Evolutionary conservation across 2,888 invertebrate species (phyloP).

Genomic region (Aphelenchoides bicaudatus): DNA sequence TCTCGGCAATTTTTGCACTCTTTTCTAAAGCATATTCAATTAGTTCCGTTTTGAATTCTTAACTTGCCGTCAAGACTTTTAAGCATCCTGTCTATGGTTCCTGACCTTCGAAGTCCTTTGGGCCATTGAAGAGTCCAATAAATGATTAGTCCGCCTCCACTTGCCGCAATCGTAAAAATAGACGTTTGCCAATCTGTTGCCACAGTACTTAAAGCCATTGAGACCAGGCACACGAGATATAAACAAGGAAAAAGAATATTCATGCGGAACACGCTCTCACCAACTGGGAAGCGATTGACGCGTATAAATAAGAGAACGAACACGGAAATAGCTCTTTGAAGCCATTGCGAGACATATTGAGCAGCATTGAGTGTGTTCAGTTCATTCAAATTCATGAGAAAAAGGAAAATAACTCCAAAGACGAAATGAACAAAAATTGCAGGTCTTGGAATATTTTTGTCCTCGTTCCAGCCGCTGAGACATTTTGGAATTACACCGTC

Average conservation of each 20-base stretch:
- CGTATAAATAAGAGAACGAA: background rate
- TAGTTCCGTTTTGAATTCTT: no score
- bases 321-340: background rate
- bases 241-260: background rate
- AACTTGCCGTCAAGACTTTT: background rate
- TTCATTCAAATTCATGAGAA: background rate
- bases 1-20: background rate
- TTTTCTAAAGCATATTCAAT: no score
- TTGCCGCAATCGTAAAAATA: background rate
- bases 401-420: background rate
- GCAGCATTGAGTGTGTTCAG: background rate
- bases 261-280: background rate
- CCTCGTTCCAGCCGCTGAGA: background rate
- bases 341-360: background rate
- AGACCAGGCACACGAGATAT: constrained; percentile 1
- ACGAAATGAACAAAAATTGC: background rate
- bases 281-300: background rate
- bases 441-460: background rate
- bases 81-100: background rate
- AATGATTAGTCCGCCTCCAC: background rate
- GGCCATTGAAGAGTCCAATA: background rate
- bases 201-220: background rate
- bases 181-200: background rate
- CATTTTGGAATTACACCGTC: background rate
- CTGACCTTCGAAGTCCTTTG: background rate